These are phyloP conservation scores for Rhineura floridana DNA, from an alignment of 2,113 vertebrate species.

Conservation along the genomic window DNA sequence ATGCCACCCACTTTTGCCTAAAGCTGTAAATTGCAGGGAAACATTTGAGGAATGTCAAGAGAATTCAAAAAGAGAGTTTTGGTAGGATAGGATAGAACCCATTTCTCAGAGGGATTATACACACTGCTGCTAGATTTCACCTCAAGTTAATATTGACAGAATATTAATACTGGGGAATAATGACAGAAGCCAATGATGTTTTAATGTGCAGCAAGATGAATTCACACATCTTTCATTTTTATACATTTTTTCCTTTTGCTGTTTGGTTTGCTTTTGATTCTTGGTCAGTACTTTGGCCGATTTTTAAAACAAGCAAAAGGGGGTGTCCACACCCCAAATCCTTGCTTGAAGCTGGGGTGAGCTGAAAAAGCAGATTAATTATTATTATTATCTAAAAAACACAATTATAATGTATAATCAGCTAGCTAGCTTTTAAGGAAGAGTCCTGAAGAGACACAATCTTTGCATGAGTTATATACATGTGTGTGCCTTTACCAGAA, in stretches of 20 bases:
- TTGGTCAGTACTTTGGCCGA: neutral
- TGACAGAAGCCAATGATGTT: neutral
- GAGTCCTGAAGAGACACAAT: neutral
- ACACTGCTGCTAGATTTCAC: neutral
- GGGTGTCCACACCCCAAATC: neutral
- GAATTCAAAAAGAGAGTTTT: neutral
- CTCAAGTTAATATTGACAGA: neutral
- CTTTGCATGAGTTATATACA: neutral
- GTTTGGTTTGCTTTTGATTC: neutral
- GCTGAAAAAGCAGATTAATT: neutral
- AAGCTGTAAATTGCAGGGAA: neutral
- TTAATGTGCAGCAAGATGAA: neutral
- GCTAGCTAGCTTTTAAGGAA: slow-evolving; percentile 7
- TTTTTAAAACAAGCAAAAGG: neutral
- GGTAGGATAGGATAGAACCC: neutral
- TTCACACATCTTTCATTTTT: neutral
- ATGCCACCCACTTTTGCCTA: no score
- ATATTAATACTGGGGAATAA: neutral
- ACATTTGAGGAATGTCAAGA: neutral
- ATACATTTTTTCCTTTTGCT: neutral
- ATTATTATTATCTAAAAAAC: no score
- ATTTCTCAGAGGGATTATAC: neutral
- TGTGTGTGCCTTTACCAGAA: neutral
- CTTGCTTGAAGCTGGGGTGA: neutral
- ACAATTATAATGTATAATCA: neutral